These are phyloP conservation scores for Mastigias papua DNA, from an alignment of 30 jellyfish, hydroid and myxozoan genomes.

Conservation along the genomic window DNA sequence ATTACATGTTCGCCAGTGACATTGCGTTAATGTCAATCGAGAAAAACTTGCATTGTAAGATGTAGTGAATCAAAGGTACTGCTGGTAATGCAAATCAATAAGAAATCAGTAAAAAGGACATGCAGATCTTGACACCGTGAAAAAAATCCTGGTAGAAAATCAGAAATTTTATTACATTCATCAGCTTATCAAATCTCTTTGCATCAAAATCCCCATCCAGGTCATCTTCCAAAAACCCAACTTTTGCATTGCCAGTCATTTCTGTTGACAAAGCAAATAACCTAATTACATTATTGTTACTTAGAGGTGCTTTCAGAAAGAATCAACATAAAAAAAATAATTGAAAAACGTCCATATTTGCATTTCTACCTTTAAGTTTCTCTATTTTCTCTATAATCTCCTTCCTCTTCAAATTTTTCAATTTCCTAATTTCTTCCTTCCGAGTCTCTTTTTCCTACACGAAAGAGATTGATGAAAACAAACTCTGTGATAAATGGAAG, in stretches of 20 bases:
- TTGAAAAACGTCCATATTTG: not conserved
- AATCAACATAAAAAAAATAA: too few species aligned
- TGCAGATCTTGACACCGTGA: too few species aligned
- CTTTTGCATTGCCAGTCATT: slow-evolving; percentile 93
- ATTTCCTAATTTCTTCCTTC: slow-evolving; percentile 82
- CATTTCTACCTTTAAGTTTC: slow-evolving; percentile 72
- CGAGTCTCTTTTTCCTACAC: slow-evolving; percentile 86
- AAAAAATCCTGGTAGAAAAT: too few species aligned
- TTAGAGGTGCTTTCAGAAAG: too few species aligned
- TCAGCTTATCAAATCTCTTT: slow-evolving; percentile 81
- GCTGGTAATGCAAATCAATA: too few species aligned
- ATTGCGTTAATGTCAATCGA: too few species aligned
- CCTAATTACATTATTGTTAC: too few species aligned
- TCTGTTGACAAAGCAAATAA: slow-evolving; percentile 62
- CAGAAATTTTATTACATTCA: slow-evolving; percentile 83
- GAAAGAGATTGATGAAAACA: not conserved
- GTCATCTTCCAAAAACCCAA: slow-evolving; percentile 96
- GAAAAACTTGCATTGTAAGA: too few species aligned
- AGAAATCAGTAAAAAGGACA: too few species aligned
- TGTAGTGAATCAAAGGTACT: too few species aligned
- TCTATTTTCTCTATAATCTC: slow-evolving; percentile 94
- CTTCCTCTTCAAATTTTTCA: slow-evolving; percentile 90
- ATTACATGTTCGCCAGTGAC: too few species aligned
- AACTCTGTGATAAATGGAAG: too few species aligned
- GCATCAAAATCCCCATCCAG: slow-evolving; percentile 97